A percentile compares a stretch with the other conserved stretches of the same genome.
Evolutionary conservation across 2,888 invertebrate species (phyloP).

Genomic region (Xestia xanthographa): DNA sequence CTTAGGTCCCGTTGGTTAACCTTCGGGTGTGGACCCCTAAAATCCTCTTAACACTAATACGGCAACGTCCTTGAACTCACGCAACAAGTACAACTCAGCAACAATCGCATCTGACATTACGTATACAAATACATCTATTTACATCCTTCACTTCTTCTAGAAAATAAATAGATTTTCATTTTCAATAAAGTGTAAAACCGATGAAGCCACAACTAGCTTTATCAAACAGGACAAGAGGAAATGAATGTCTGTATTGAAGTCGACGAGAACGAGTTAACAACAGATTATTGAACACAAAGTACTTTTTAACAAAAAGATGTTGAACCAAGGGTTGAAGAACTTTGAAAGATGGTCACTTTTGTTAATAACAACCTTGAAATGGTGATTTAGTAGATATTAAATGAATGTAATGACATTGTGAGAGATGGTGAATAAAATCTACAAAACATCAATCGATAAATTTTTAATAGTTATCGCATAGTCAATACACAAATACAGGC

Average conservation of each 20-base stretch:
- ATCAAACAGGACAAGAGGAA: slow-evolving; percentile 26
- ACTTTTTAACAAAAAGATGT: background rate
- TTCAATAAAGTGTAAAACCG: slow-evolving; percentile 5
- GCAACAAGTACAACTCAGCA: background rate
- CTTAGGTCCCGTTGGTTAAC: too few relatives aligned
- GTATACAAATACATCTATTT: too few relatives aligned
- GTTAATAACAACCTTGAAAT: background rate
- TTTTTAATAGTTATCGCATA: too few relatives aligned
- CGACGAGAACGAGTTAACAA: slow-evolving; percentile 6
- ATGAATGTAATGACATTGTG: background rate
- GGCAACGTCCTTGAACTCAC: too few relatives aligned
- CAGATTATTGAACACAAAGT: slow-evolving; percentile 18
- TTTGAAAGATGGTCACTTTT: background rate
- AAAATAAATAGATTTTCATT: slow-evolving; percentile 1
- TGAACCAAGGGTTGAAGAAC: background rate
- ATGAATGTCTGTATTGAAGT: slow-evolving; percentile 14
- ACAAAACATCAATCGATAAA: background rate
- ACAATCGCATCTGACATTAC: background rate
- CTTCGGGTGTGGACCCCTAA: too few relatives aligned
- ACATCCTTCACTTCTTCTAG: background rate
- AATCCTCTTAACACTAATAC: background rate
- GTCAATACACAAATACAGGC: background rate
- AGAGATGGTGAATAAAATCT: background rate
- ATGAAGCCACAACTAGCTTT: slow-evolving; percentile 2
- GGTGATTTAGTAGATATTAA: background rate